Conservation (phyloP, 2,797 vertebrate genomes). For the Clarias laeviceps region DNA sequence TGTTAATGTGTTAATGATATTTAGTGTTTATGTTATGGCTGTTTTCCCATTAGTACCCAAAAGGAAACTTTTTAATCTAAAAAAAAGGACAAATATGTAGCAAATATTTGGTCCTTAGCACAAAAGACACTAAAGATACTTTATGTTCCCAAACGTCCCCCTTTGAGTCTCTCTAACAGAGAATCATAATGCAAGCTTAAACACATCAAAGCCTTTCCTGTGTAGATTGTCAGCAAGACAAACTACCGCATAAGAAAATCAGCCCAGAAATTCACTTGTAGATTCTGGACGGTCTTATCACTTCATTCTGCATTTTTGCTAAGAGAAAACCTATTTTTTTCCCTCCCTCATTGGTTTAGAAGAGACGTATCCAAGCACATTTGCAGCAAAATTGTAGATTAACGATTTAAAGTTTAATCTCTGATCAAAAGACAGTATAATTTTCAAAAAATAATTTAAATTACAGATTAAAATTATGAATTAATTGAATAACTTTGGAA, state of each 20-base stretch:
- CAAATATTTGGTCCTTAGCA: neutral
- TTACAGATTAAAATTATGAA: no score
- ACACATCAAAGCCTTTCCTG: neutral
- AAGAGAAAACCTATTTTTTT: neutral
- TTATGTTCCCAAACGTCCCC: neutral
- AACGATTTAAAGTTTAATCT: neutral
- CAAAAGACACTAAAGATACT: neutral
- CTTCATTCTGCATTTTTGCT: neutral
- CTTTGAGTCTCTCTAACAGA: neutral
- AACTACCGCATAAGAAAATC: neutral
- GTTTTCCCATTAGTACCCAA: no score
- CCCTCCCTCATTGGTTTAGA: neutral
- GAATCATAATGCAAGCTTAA: neutral
- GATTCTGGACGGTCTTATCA: neutral
- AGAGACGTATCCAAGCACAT: neutral
- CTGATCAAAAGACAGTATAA: neutral
- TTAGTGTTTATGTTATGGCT: no score
- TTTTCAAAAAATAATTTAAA: neutral
- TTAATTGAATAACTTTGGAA: no score
- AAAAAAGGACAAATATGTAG: no score
- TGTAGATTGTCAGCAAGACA: neutral
- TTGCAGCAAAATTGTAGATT: neutral
- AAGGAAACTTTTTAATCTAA: no score
- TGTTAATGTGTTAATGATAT: no score
- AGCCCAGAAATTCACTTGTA: neutral